Evolutionary conservation across 2,797 vertebrate species (phyloP).

Genomic region (Stomatorhinus walkeri): DNA sequence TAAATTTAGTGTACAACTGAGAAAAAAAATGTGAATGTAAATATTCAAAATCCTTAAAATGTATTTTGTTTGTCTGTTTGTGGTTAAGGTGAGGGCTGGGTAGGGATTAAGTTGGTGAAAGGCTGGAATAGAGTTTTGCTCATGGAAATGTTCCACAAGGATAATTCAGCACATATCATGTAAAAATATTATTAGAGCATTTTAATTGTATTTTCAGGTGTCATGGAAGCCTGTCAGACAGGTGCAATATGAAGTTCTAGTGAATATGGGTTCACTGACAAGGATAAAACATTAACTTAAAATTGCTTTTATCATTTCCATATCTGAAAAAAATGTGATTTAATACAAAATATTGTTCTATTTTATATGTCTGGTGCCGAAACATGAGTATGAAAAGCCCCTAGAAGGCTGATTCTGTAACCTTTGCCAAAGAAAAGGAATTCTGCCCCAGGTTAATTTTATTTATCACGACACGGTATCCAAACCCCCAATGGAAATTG

Average conservation of each 20-base stretch:
- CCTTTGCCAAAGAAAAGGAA: constrained; percentile 1
- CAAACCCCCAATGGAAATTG: neutral
- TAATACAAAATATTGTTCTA: neutral
- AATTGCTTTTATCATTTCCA: neutral
- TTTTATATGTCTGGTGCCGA: neutral
- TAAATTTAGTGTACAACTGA: neutral
- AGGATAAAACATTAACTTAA: neutral
- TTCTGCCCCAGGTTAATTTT: constrained; percentile 9
- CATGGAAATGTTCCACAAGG: neutral
- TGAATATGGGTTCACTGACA: neutral
- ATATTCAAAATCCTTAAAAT: neutral
- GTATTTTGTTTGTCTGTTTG: neutral
- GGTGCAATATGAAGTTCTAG: neutral
- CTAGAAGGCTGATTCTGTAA: neutral
- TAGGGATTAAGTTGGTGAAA: neutral
- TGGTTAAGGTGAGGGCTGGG: neutral
- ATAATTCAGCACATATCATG: neutral
- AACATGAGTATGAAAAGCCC: neutral
- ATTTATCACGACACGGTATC: neutral
- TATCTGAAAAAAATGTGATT: neutral
- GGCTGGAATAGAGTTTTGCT: neutral
- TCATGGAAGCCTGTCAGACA: neutral
- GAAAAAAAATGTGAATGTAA: neutral
- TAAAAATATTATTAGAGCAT: neutral
- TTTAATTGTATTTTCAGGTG: neutral